Percentiles rank a stretch among this genome's conserved stretches.
phyloP scores from a whole-genome alignment of 2,888 invertebrate species.

The Macroteleia sp. region DNA sequence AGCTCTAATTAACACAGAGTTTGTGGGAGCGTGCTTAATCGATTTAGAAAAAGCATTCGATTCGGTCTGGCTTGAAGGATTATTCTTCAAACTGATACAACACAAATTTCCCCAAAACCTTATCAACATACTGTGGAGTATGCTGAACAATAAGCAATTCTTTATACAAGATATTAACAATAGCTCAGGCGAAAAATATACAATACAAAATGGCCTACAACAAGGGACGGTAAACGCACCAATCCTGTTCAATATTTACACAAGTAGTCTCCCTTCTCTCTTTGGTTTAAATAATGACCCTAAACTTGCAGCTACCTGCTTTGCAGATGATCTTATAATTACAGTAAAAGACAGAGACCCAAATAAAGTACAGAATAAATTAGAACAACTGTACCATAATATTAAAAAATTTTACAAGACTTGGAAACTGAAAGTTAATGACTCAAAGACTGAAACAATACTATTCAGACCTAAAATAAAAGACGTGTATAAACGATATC shows the following conservation, averaged over 20 bases:
- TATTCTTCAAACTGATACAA: slow-evolving; percentile 35
- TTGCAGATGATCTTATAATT: no score
- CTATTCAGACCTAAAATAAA: slow-evolving; percentile 4
- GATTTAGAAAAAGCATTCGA: slow-evolving; percentile 63
- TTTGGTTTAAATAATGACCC: neutral
- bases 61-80: slow-evolving; percentile 44
- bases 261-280: neutral
- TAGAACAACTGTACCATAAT: no score
- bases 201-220: slow-evolving; percentile 45
- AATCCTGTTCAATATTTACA: slow-evolving; percentile 28
- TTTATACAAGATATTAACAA: neutral
- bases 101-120: slow-evolving; percentile 27
- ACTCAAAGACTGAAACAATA: neutral
- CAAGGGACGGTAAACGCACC: slow-evolving; percentile 55
- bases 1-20: neutral
- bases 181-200: neutral
- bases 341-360: no score
- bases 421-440: neutral
- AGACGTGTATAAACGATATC: neutral
- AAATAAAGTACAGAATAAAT: neutral
- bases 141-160: slow-evolving; percentile 37
- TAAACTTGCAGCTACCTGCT: no score
- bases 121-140: slow-evolving; percentile 21
- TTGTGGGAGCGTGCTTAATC: neutral
- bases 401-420: no score